phyloP scores from a whole-genome alignment of 2,113 vertebrate genomes.

The Pangasianodon hypophthalmus region DNA sequence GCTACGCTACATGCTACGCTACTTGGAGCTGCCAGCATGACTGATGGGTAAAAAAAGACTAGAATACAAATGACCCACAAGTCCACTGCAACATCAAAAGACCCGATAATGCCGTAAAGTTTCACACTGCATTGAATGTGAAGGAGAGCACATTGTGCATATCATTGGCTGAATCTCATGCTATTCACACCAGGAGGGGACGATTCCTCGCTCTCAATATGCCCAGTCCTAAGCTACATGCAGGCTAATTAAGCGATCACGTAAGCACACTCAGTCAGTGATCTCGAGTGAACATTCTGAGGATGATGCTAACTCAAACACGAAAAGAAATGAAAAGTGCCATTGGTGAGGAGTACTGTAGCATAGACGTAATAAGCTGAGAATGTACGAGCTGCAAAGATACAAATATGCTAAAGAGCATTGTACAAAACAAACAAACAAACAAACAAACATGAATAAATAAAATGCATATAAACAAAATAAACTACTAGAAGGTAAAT shows the following conservation, averaged over 20 bases:
- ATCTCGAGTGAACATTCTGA: neutral
- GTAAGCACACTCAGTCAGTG: neutral
- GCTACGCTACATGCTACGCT: constrained; percentile 25
- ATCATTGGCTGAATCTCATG: neutral
- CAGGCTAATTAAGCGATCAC: neutral
- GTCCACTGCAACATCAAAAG: constrained; percentile 4
- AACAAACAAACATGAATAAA: constrained; percentile 1
- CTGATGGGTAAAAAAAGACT: constrained; percentile 34
- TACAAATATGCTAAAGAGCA: constrained; percentile 24
- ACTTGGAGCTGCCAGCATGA: constrained; percentile 47
- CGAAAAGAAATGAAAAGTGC: neutral
- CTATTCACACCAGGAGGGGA: neutral
- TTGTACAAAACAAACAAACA: constrained; percentile 27
- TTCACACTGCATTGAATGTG: neutral
- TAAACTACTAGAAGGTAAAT: constrained; percentile 8
- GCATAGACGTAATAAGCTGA: constrained; percentile 14
- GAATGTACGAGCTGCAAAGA: neutral
- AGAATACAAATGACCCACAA: constrained; percentile 47
- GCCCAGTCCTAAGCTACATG: neutral
- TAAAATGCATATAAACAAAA: neutral
- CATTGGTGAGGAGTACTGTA: constrained; percentile 18
- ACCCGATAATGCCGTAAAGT: neutral
- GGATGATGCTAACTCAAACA: neutral
- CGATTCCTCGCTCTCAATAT: neutral
- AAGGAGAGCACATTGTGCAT: neutral